Conservation (phyloP, 2,888 invertebrate genomes). For the Diarsia rubi region DNA sequence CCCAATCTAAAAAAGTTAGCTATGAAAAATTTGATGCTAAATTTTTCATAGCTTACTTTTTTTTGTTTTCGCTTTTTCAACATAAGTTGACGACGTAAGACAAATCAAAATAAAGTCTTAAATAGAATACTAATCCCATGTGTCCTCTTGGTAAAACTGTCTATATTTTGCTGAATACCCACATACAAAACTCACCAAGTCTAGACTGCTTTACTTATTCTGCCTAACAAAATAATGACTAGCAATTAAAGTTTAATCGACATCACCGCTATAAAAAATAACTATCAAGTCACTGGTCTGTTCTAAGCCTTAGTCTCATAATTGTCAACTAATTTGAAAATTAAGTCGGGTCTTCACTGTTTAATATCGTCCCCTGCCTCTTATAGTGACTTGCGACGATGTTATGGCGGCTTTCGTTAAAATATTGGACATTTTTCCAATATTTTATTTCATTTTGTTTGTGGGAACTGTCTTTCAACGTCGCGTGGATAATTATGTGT, state of each 20-base stretch:
- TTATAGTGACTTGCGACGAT: constrained; percentile 40
- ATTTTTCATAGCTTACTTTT: too few relatives aligned
- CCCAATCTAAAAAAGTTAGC: too few relatives aligned
- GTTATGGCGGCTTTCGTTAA: constrained; percentile 31
- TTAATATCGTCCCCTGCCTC: constrained; percentile 35
- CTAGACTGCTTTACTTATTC: constrained; percentile 5
- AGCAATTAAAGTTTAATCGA: neutral
- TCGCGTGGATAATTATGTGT: neutral
- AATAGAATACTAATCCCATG: neutral
- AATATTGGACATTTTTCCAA: constrained; percentile 19
- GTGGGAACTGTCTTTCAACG: neutral
- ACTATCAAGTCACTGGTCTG: constrained; percentile 8
- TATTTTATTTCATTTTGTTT: neutral
- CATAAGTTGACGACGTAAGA: neutral
- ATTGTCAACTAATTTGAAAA: constrained; percentile 63
- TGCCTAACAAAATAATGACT: neutral
- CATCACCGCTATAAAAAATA: neutral
- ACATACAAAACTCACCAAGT: neutral
- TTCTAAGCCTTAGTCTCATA: constrained; percentile 40
- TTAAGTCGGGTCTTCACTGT: constrained; percentile 43
- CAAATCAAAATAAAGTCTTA: neutral
- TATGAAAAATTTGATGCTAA: too few relatives aligned
- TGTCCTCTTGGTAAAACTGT: neutral
- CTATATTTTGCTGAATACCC: neutral
- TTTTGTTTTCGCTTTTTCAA: too few relatives aligned